Conservation (phyloP, 2,113 vertebrate genomes). For the Ictalurus furcatus region DNA sequence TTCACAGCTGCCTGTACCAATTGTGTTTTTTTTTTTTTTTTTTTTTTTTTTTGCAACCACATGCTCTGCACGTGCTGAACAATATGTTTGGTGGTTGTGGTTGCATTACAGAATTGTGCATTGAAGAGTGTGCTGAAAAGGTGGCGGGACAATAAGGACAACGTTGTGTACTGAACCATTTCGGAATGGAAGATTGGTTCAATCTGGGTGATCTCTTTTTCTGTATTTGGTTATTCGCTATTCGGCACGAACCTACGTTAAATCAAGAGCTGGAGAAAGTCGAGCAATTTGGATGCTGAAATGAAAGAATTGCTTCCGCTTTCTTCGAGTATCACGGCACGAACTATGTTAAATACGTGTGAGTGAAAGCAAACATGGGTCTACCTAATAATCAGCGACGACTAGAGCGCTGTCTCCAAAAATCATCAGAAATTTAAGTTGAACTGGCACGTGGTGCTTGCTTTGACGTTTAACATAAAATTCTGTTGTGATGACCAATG, state of each 20-base stretch:
- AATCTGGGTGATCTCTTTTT: too few species aligned
- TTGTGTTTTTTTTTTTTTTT: too few species aligned
- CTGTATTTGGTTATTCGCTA: not conserved
- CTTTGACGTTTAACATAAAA: not conserved
- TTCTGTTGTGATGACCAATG: not conserved
- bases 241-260: not conserved
- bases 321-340: not conserved
- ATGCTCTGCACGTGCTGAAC: conserved; percentile 28
- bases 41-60: not conserved
- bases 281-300: not conserved
- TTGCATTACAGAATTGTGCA: not conserved
- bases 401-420: not conserved
- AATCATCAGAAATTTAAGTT: not conserved
- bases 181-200: not conserved
- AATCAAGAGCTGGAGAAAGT: not conserved
- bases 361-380: not conserved
- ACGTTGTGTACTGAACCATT: not conserved
- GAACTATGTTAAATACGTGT: not conserved
- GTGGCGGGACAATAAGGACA: not conserved
- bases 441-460: not conserved
- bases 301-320: not conserved
- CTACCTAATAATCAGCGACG: not conserved
- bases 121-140: not conserved
- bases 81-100: not conserved
- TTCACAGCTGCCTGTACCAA: conserved; percentile 11